Evolutionary conservation across 2,888 invertebrate species (phyloP), one percentile per base, ranked within the genome.

Genomic region (Latrodectus elegans): DNA sequence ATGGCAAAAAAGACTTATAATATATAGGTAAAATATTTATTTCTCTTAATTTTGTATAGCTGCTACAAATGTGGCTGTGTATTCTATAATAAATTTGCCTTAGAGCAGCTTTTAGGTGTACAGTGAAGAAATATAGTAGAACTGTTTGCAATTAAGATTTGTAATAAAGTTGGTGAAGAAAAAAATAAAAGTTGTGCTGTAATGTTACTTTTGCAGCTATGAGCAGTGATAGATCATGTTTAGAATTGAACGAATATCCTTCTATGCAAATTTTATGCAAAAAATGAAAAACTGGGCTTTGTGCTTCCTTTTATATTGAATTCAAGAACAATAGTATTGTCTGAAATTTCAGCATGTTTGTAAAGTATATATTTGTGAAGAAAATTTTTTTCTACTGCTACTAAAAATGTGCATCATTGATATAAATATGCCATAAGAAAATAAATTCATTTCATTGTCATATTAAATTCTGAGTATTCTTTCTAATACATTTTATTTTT

Each of bases 271-370:
- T 88, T 88, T 88, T 80, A 88, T 88, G 84, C 88, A 60, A 60
- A 60, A 60, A 60, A 60, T 15, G 84, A 88, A 79, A 88, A 88
- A 82, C 89, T 89, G 82, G 89, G 89, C 89, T 85, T 82, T 89
- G 89, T 89, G 89, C 89, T 89, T 89, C 89, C 89, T 89, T 89
- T 89, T 89, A 89, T 89, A 89, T 85, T 64, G 85, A 85, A 89
- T 78, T 77, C 89, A 89, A 67, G 89, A 85, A 81, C 81, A 85
- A 85, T 78, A 74, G 79, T 84, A 72, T 83, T 88, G 88, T 88
- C 79, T 88, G 74, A 88, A 83, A 83, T 77, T 75, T 80, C 65
- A 84, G 79, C 84, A 88, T 88, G 84, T 88, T 88, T 88, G 88
- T 88, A 88, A 84, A 88, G 84, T 88, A 78, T 88, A 88, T 88